phyloP scores from a whole-genome alignment of 2,888 invertebrate species.

The Bombylius discolor region DNA sequence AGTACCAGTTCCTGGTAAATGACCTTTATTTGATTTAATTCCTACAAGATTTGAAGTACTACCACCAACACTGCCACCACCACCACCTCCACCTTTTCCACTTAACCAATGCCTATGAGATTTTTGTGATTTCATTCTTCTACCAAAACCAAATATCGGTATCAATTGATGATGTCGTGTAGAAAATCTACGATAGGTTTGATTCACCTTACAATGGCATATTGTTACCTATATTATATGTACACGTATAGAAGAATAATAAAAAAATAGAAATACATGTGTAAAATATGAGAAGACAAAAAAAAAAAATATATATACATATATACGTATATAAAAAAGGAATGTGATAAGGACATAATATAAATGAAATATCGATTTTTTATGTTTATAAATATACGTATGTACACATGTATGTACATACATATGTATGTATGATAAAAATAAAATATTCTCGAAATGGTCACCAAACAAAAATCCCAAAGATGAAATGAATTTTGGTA shows the following conservation, averaged over 20 bases:
- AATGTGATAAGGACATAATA: neutral
- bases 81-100: constrained; percentile 37
- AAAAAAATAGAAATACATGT: neutral
- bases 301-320: neutral
- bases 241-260: neutral
- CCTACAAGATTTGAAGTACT: constrained; percentile 4
- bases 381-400: too few relatives aligned
- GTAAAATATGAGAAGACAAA: neutral
- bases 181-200: constrained; percentile 55
- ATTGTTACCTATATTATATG: constrained; percentile 53
- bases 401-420: too few relatives aligned
- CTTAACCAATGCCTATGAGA: constrained; percentile 45
- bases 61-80: constrained; percentile 14
- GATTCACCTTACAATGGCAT: constrained; percentile 67
- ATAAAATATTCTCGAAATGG: too few relatives aligned
- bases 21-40: constrained; percentile 13
- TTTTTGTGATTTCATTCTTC: constrained; percentile 31
- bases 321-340: too few relatives aligned
- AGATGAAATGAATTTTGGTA: too few relatives aligned
- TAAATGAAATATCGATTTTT: too few relatives aligned
- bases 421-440: too few relatives aligned
- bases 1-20: constrained; percentile 15
- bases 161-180: constrained; percentile 43
- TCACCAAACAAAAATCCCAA: too few relatives aligned
- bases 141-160: constrained; percentile 35